Evolutionary conservation across 2,888 invertebrate genomes (phyloP), one percentile per base, ranked within the genome.

Genomic region (Apodemia zela): DNA sequence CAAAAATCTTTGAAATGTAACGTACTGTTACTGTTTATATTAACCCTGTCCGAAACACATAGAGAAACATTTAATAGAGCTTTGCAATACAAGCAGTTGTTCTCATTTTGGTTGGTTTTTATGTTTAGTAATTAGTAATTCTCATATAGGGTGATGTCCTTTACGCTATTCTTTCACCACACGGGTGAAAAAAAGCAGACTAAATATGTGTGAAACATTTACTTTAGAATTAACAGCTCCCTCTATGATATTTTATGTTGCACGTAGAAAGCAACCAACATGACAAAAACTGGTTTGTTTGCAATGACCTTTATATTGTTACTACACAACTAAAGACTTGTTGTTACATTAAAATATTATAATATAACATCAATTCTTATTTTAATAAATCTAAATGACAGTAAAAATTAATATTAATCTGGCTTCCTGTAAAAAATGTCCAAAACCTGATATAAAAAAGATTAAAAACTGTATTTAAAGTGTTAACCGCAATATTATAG

Each of bases 381-480:
- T 11, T 17, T n/a, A 62, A 66, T 18, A 47, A 42, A 60, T 60
- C 42, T 59, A 59, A 62, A 57, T 47, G 33, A 60, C 38, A 33
- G 21, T 29, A 29, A 38, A 63, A 65, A 61, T 59, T 59, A 49
- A 65, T 65, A 49, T 61, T 38, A 38, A 13, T 69, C 72, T 67
- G 72, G 74, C 71, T 67, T 72, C 75, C 75, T 75, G 75, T 67
- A 71, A 74, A 71, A 72, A 69, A 71, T 67, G 42, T 63, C 57
- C 69, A 72, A 72, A 67, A 70, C 65, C 70, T 69, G 51, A n/a
- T 67, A 66, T 65, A 63, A 65, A 65, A 70, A 61, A n/a, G 25
- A 47, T 60, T 33, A 61, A 63, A 51, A 54, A 54, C 25, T 57
- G 35, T 62, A 59, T 18, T 33, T 35, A 61, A 33, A 61, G 11